Evolutionary conservation across 2,888 invertebrate species (phyloP), one percentile per base, ranked within the genome.

Genomic region (Allophyes oxyacanthae): DNA sequence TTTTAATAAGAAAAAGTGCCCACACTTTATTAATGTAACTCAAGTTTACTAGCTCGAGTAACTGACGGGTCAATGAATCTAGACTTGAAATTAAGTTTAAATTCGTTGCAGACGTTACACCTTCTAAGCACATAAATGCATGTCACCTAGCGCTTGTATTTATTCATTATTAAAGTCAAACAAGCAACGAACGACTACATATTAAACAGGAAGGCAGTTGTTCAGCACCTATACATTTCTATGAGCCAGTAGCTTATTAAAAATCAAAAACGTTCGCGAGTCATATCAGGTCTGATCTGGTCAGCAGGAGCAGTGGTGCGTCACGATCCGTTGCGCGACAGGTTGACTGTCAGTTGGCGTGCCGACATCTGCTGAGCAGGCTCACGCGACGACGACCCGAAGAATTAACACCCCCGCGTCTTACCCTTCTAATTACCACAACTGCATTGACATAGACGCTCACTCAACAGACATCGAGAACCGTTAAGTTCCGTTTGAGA

Each of bases 401-500:
- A 91, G 91, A 91, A 83, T 51, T 64, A 74, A 79, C 90, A 84
- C 92, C 92, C 91, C 86, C 92, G 82, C 86, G 87, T 90, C 91
- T 91, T 91, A 83, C 89, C 85, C 83, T 84, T 84, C 86, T 91
- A 91, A 92, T 91, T 91, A 83, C 83, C 79, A 74, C 80, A 72
- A 75, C 65, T 73, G 82, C 61, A 75, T 65, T 75, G 73, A 83
- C 78, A 81, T 81, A 66, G 67, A 44, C 43, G 26, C 26, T 75
- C 79, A 79, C 70, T 73, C 83, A 92, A 93, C 93, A 91, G 92
- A 84, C 91, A 77, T 82, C 79, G 79, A 79, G 76, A 80, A 90
- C 93, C 93, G 93, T 94, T 94, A 93, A 84, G 86, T 90, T 89
- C 88, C 91, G 92, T 93, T 92, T 85, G 83, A 68, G 79, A 89